Evolutionary conservation across 2,113 vertebrate species (phyloP), one percentile per base, ranked within the genome.

Genomic region (Entomyzon cyanotis): DNA sequence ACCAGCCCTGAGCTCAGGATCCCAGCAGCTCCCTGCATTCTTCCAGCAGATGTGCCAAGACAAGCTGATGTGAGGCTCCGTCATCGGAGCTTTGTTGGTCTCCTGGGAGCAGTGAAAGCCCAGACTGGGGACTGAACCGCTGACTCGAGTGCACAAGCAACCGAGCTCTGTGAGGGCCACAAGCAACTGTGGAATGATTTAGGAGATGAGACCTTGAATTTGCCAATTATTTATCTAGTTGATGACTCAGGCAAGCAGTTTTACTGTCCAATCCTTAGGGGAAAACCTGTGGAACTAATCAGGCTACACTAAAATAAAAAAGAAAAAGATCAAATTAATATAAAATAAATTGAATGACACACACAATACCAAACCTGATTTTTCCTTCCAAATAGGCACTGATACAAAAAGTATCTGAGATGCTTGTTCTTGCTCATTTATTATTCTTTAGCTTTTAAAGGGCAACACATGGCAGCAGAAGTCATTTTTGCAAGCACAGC

Each of bases 161-260:
- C 78, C 1, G 4, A 71, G 67, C 64, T 93, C 75, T 70, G 53
- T 23, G 49, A 94, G 82, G 85, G 60, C 82, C 79, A 88, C 42
- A 11, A 90, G 87, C 42, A 49, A 96, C 90, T 60, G 75, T 5
- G 33, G 85, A 84, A 86, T 84, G 92, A 96, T 97, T 97, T 96
- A 96, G 64, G 93, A 86, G 85, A 94, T 52, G 71, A 82, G 41
- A n/a, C 79, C 79, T 89, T 88, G 76, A 94, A 95, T 93, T 90
- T 88, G 85, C 90, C 94, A 95, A 78, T 97, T 96, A 96, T 96
- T 96, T 96, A 96, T 96, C 93, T 93, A 81, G 71, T 20, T 86
- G 94, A 94, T 96, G 96, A 96, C 92, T 97, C 93, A 96, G 71
- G 93, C 63, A 88, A 94, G 73, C 92, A 96, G 94, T 81, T 96